Evolutionary conservation across 2,888 invertebrate genomes (phyloP).

Genomic region (Orthonychiurus folsomi): DNA sequence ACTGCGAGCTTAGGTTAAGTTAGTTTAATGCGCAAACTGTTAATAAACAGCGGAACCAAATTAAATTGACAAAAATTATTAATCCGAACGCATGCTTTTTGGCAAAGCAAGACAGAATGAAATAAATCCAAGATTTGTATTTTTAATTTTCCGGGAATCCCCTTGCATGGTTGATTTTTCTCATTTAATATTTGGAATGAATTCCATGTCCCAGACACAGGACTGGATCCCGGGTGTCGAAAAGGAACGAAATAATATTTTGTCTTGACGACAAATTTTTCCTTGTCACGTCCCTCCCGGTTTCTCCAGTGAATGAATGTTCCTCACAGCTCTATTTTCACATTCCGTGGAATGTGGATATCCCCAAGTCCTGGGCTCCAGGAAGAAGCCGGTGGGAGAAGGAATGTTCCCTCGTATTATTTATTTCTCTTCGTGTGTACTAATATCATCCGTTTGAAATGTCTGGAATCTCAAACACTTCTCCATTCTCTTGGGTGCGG

Average conservation of each 20-base stretch:
- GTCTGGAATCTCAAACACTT: not conserved
- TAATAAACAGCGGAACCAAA: too few species aligned
- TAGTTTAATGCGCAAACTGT: too few species aligned
- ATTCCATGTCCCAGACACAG: too few species aligned
- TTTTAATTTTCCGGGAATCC: too few species aligned
- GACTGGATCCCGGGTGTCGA: too few species aligned
- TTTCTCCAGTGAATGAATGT: conserved; percentile 2
- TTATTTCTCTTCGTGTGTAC: not conserved
- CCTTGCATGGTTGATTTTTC: not conserved
- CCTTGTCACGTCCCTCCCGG: conserved; percentile 7
- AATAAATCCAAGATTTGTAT: not conserved
- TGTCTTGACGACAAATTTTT: conserved; percentile 16
- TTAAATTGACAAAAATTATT: too few species aligned
- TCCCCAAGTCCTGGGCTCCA: not conserved
- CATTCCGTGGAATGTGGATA: conserved; percentile 1
- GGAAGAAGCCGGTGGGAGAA: not conserved
- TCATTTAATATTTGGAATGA: too few species aligned
- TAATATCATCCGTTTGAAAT: conserved; percentile 1
- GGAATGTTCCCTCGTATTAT: conserved; percentile 1
- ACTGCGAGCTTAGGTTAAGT: too few species aligned
- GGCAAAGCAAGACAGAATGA: too few species aligned
- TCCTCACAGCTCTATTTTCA: not conserved
- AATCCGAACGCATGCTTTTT: too few species aligned
- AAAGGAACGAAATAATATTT: conserved; percentile 16
- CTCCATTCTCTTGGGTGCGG: not conserved